These are phyloP conservation scores for Nymphalis c-album DNA, from an alignment of 2,888 invertebrate genomes.

Conservation along the genomic window DNA sequence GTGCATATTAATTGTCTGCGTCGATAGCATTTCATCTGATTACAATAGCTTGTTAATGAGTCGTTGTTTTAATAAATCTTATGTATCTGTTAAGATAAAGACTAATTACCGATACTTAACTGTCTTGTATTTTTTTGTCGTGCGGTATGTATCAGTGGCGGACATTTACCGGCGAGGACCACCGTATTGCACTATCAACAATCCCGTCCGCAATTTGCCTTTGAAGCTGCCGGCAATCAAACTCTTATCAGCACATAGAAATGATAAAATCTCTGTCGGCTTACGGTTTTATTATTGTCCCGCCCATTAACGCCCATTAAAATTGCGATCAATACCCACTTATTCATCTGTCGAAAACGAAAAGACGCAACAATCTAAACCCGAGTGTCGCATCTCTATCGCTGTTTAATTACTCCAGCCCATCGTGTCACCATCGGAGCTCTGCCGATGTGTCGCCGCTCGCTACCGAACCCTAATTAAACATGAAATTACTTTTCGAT, in stretches of 20 bases:
- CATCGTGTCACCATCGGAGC: constrained; percentile 37
- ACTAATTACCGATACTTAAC: constrained; percentile 33
- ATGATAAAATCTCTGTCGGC: constrained; percentile 70
- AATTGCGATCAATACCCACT: constrained; percentile 77
- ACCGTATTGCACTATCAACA: constrained; percentile 60
- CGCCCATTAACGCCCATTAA: constrained; percentile 79
- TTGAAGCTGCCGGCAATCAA: constrained; percentile 74
- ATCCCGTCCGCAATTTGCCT: constrained; percentile 73
- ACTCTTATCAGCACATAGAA: constrained; percentile 69
- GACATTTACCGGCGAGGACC: constrained; percentile 42
- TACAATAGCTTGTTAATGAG: constrained; percentile 27
- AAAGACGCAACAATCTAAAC: constrained; percentile 48
- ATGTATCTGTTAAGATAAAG: constrained; percentile 37
- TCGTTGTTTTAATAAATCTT: constrained; percentile 28
- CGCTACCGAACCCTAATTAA: constrained; percentile 30
- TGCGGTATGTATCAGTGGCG: constrained; percentile 32
- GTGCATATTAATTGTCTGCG: neutral
- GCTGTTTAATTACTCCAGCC: constrained; percentile 58
- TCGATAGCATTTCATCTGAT: constrained; percentile 9
- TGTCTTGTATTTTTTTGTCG: constrained; percentile 36
- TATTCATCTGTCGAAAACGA: constrained; percentile 72
- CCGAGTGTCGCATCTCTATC: constrained; percentile 63
- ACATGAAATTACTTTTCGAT: constrained; percentile 47
- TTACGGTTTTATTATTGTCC: constrained; percentile 76
- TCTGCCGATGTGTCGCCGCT: neutral